phyloP scores from a whole-genome alignment of 1,140 invertebrate genomes.

The Pentalonia nigronervosa region DNA sequence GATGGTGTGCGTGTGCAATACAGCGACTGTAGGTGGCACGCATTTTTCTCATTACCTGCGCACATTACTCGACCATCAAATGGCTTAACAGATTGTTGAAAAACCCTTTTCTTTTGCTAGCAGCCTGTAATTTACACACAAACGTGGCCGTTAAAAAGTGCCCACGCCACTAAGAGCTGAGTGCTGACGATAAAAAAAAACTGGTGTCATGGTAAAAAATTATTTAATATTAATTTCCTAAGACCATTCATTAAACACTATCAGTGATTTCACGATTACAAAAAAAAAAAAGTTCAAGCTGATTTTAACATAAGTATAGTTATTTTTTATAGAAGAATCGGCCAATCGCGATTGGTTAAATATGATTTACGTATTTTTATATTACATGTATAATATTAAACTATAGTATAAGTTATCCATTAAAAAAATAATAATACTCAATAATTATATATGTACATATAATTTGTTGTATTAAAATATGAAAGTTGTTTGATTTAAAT shows the following conservation, averaged over 20 bases:
- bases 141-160: conserved; percentile 45
- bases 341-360: not conserved
- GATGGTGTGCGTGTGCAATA: conserved; percentile 49
- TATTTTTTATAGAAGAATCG: not conserved
- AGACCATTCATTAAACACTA: conserved; percentile 38
- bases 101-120: conserved; percentile 51
- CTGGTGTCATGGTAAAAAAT: conserved; percentile 36
- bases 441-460: not conserved
- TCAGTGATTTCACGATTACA: not conserved
- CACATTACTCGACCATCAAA: conserved; percentile 43
- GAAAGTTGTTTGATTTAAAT: not conserved
- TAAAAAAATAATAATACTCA: not conserved
- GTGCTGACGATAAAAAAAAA: conserved; percentile 24
- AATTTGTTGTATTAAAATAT: not conserved
- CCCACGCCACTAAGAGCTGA: conserved; percentile 38
- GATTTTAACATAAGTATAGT: not conserved
- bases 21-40: conserved; percentile 29
- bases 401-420: not conserved
- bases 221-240: conserved; percentile 19
- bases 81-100: conserved; percentile 52
- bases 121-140: conserved; percentile 53
- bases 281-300: not conserved
- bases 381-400: not conserved
- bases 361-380: not conserved
- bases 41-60: conserved; percentile 53